These are phyloP conservation scores for Therioaphis trifolii DNA, from an alignment of 2,888 invertebrate genomes.

Conservation along the genomic window DNA sequence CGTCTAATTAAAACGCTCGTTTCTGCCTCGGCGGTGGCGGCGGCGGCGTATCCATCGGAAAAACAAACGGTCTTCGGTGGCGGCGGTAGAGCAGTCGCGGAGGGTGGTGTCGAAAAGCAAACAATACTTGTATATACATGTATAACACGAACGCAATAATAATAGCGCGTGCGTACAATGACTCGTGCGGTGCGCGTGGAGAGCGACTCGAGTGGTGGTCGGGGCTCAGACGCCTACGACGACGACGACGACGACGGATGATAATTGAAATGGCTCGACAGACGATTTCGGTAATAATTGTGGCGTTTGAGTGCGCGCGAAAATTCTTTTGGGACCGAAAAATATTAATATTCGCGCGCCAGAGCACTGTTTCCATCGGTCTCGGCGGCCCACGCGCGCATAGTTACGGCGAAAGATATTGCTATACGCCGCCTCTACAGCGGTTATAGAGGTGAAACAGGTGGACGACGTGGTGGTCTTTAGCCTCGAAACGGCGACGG, in stretches of 20 bases:
- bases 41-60: not conserved
- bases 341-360: not conserved
- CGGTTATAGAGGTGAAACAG: too few species aligned
- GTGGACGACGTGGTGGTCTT: too few species aligned
- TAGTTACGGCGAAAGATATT: too few species aligned
- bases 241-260: conserved; percentile 14
- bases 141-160: too few species aligned
- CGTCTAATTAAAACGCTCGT: conserved; percentile 49
- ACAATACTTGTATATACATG: too few species aligned
- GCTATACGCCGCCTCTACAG: too few species aligned
- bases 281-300: not conserved
- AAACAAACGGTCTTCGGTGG: conserved; percentile 14
- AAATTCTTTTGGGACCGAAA: not conserved
- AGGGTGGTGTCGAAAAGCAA: too few species aligned
- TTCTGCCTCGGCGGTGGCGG: not conserved
- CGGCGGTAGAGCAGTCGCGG: not conserved
- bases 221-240: not conserved
- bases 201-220: not conserved
- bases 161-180: not conserved
- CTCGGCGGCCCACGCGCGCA: too few species aligned
- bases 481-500: too few species aligned
- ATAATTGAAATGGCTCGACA: conserved; percentile 38
- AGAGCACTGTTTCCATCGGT: too few species aligned
- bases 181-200: too few species aligned
- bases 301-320: conserved; percentile 1